These are phyloP conservation scores for Trichacis sp. DNA, from an alignment of 2,888 invertebrate species.

Conservation along the genomic window DNA sequence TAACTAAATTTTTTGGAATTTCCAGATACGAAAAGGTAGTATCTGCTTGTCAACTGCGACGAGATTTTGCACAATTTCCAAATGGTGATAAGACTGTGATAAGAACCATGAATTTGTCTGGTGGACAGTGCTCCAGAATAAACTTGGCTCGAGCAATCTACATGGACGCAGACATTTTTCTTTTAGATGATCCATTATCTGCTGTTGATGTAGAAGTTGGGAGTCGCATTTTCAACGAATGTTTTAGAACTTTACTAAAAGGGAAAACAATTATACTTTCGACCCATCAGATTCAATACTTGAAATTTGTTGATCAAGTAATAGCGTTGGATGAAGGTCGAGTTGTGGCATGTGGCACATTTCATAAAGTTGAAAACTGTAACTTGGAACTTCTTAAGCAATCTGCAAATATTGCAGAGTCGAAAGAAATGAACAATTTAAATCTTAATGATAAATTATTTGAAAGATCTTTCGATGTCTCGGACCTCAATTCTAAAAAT, in stretches of 20 bases:
- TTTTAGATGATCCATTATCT: slow-evolving; percentile 81
- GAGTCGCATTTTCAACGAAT: slow-evolving; percentile 73
- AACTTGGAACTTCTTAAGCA: too few relatives aligned
- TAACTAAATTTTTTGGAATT: too few relatives aligned
- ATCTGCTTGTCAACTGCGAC: slow-evolving; percentile 77
- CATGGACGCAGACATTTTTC: slow-evolving; percentile 79
- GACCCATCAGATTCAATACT: slow-evolving; percentile 81
- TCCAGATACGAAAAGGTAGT: slow-evolving; percentile 71
- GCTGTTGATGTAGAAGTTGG: slow-evolving; percentile 82
- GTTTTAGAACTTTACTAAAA: slow-evolving; percentile 19
- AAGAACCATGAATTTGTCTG: slow-evolving; percentile 86
- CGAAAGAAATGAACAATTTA: too few relatives aligned
- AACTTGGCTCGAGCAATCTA: slow-evolving; percentile 80
- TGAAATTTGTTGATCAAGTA: slow-evolving; percentile 76
- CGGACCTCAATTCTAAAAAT: too few relatives aligned
- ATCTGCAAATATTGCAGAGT: too few relatives aligned
- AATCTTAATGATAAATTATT: too few relatives aligned
- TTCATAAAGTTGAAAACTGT: slow-evolving; percentile 71
- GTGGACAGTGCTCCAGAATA: slow-evolving; percentile 86
- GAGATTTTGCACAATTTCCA: slow-evolving; percentile 80
- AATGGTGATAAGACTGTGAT: slow-evolving; percentile 82
- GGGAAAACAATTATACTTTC: slow-evolving; percentile 32
- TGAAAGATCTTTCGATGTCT: too few relatives aligned
- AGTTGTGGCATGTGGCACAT: slow-evolving; percentile 74
- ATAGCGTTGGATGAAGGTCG: slow-evolving; percentile 70